A percentile compares a stretch with the other conserved stretches of the same genome.
These are phyloP conservation scores for Pollenia labialis DNA, from an alignment of 2,888 invertebrate species.

Conservation along the genomic window DNA sequence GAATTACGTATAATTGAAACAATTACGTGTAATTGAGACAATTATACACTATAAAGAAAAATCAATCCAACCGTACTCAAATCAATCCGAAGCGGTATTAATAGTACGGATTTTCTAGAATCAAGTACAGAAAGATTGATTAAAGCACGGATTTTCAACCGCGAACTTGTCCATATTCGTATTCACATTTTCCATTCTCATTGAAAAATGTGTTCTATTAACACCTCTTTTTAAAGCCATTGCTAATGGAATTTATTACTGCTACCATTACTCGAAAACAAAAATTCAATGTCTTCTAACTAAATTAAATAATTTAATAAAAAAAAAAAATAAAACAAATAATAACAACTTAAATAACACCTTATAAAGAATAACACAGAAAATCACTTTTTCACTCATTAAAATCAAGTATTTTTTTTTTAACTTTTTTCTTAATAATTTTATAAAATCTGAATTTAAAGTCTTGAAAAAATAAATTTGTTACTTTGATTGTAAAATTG, in stretches of 20 bases:
- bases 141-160: no score
- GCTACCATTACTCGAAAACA: constrained; percentile 1
- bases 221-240: background rate
- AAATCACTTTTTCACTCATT: background rate
- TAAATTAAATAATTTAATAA: background rate
- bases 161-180: no score
- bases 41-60: no score
- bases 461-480: no score
- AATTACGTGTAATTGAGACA: no score
- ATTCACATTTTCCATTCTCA: no score
- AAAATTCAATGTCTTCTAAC: constrained; percentile 22
- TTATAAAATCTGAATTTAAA: no score
- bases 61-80: no score
- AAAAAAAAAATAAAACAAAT: constrained; percentile 34
- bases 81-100: no score
- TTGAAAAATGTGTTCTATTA: background rate
- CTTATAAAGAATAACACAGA: constrained; percentile 7
- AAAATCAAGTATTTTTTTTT: background rate
- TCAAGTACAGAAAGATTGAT: no score
- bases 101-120: no score
- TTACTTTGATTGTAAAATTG: background rate
- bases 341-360: constrained; percentile 4
- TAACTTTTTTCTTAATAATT: constrained; percentile 22
- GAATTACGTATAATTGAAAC: no score
- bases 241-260: constrained; percentile 3